Conservation (phyloP, 2,888 invertebrate genomes). For the Scaptomyza caliginosa region DNA sequence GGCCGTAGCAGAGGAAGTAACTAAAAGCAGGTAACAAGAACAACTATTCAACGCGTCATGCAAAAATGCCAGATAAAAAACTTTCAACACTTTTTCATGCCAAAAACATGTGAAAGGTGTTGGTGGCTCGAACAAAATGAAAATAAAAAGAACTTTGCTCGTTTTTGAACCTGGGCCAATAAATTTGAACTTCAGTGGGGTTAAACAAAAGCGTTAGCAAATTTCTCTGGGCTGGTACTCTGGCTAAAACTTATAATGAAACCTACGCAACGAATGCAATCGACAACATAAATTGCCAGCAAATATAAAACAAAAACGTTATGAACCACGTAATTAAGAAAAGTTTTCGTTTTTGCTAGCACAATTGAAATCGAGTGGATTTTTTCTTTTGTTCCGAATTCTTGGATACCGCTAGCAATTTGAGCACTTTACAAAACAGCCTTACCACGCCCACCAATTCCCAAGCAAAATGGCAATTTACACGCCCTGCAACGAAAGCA, state of each 20-base stretch:
- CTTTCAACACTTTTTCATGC: slow-evolving; percentile 61
- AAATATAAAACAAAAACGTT: slow-evolving; percentile 31
- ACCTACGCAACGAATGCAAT: slow-evolving; percentile 44
- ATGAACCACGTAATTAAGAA: slow-evolving; percentile 64
- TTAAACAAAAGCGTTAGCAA: slow-evolving; percentile 48
- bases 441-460: slow-evolving; percentile 20
- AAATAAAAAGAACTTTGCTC: slow-evolving; percentile 50
- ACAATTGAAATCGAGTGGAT: slow-evolving; percentile 59
- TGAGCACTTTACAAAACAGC: slow-evolving; percentile 43
- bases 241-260: slow-evolving; percentile 39
- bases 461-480: slow-evolving; percentile 56
- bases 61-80: slow-evolving; percentile 45
- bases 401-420: slow-evolving; percentile 30
- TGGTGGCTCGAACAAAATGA: slow-evolving; percentile 42
- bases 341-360: slow-evolving; percentile 35
- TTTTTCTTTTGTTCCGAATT: slow-evolving; percentile 28
- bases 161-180: slow-evolving; percentile 66
- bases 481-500: slow-evolving; percentile 34
- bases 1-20: slow-evolving; percentile 5
- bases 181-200: slow-evolving; percentile 54
- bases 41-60: slow-evolving; percentile 65
- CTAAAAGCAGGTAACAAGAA: slow-evolving; percentile 10
- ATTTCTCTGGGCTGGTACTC: neutral
- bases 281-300: slow-evolving; percentile 29
- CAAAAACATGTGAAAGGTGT: slow-evolving; percentile 73